Evolutionary conservation across 2,797 vertebrate species (phyloP), one percentile per base, ranked within the genome.

Genomic region (Phataginus tetradactyla): DNA sequence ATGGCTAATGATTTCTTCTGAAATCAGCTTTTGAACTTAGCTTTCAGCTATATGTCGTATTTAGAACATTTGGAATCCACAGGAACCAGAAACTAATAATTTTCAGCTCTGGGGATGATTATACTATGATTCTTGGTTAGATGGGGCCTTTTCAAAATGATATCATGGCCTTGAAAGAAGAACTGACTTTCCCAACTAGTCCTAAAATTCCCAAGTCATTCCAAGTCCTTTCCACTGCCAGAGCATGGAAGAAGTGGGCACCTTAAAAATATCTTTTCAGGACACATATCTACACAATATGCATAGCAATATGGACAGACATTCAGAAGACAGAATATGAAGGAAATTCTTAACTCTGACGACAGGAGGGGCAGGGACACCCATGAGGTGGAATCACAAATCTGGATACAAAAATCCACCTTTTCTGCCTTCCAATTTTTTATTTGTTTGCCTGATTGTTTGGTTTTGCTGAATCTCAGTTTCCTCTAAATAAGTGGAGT

Each of bases 1-100:
- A 96, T 18, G n/a, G 64, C 96, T 97, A 97, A 94, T 37, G 95
- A 79, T 97, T 88, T 86, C 55, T 96, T 98, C 78, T 93, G 95
- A 85, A 96, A 97, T 93, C 59, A 61, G 63, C 79, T 97, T 91
- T 97, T 98, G 95, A 98, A 97, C 94, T 86, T 96, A 61, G 34
- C 89, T 86, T 97, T 77, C 42, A 96, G 88, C 83, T 93, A 37
- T 12, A 21, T 13, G 29, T 53, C 17, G 3, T 66, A 79, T 59
- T 92, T 75, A 96, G 86, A 45, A 68, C 90, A 90, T 96, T 97
- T 97, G 80, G 42, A n/a, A 27, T 51, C 75, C 84, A 85, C 57
- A 68, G 37, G 89, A 96, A 97, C 55, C 37, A 90, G 95, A 95
- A 97, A 78, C 53, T 63, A 86, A 68, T 95, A 39, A 94, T 97